Percentiles rank a stretch among this genome's conserved stretches.
Conservation (phyloP, 1,140 invertebrate species). For the Lamellibrachia luymesi region DNA sequence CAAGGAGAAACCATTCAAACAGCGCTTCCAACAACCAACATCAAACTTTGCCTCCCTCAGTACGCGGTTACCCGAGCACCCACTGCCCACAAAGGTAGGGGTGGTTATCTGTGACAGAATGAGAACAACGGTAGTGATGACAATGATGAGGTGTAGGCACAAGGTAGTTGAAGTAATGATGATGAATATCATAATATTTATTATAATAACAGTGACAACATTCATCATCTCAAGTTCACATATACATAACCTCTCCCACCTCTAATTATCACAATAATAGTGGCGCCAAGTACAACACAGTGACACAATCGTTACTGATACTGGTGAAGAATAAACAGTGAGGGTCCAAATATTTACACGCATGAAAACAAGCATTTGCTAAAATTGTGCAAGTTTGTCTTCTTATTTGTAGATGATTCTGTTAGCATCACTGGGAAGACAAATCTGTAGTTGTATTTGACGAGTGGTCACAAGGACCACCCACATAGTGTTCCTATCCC, state of each 20-base stretch:
- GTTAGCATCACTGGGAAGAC: neutral
- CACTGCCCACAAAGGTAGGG: neutral
- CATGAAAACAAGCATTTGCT: neutral
- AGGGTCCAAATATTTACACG: no score
- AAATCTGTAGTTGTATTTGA: neutral
- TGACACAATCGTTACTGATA: no score
- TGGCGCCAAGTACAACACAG: no score
- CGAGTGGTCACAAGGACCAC: neutral
- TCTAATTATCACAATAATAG: no score
- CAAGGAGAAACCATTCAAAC: conserved; percentile 41
- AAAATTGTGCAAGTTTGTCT: neutral
- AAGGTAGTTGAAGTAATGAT: no score
- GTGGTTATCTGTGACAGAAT: neutral
- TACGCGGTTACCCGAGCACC: conserved; percentile 34
- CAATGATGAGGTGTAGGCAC: no score
- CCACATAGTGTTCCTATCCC: neutral
- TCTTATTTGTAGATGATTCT: neutral
- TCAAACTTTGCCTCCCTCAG: conserved; percentile 51
- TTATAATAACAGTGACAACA: no score
- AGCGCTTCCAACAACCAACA: conserved; percentile 38
- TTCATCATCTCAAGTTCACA: no score
- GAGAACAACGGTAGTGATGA: no score
- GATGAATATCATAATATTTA: no score
- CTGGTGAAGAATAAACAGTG: no score
- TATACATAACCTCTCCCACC: no score